Conservation (phyloP, 2,888 invertebrate genomes). For the Megamerina dolium region DNA sequence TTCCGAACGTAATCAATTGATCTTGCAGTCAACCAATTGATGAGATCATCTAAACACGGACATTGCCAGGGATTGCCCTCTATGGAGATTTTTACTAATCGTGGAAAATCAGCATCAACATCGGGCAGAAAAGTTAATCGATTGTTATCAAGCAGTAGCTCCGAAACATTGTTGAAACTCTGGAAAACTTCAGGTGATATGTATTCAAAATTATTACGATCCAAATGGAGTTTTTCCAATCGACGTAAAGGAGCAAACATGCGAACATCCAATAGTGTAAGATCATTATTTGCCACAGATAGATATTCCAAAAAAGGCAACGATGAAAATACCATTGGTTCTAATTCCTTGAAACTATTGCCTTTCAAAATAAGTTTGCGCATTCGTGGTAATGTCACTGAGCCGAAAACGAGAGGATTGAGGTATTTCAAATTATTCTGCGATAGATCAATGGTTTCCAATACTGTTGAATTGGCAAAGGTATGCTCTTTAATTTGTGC, state of each 20-base stretch:
- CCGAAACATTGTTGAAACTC: constrained; percentile 19
- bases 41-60: constrained; percentile 34
- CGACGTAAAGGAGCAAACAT: constrained; percentile 37
- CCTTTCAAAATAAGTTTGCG: constrained; percentile 31
- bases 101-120: constrained; percentile 23
- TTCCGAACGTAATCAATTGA: constrained; percentile 31
- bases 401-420: constrained; percentile 30
- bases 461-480: constrained; percentile 29
- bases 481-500: constrained; percentile 26
- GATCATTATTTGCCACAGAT: constrained; percentile 35
- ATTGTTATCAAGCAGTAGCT: constrained; percentile 42
- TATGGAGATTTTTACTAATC: constrained; percentile 30
- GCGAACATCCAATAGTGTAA: constrained; percentile 31
- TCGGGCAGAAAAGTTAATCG: constrained; percentile 38
- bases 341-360: constrained; percentile 33
- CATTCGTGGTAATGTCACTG: constrained; percentile 28
- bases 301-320: constrained; percentile 38
- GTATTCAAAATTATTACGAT: constrained; percentile 35
- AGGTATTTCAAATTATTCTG: constrained; percentile 33
- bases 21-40: constrained; percentile 28
- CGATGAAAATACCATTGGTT: constrained; percentile 32
- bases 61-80: constrained; percentile 49
- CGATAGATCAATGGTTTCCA: constrained; percentile 39
- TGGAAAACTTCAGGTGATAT: constrained; percentile 25
- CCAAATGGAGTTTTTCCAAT: constrained; percentile 38